These are phyloP conservation scores for Siniperca knerii DNA, from an alignment of 2,113 vertebrate genomes.

Conservation along the genomic window DNA sequence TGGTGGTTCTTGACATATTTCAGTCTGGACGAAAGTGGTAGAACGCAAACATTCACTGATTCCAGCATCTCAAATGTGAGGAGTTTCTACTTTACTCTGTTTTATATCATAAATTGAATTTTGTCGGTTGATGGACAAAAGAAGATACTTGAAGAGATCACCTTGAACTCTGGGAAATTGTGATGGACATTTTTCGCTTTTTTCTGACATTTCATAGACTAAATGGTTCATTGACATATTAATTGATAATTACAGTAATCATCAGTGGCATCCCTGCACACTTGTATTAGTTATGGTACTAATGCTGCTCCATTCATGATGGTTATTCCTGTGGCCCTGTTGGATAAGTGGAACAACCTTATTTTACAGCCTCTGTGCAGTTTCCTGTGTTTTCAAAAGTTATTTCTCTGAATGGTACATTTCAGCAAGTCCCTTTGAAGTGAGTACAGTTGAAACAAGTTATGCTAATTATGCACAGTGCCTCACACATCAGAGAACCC, in stretches of 20 bases:
- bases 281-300: background rate
- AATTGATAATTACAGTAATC: background rate
- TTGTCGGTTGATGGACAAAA: background rate
- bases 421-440: slow-evolving; percentile 71
- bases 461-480: slow-evolving; percentile 61
- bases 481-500: slow-evolving; percentile 59
- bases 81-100: too few species aligned
- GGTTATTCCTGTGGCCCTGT: background rate
- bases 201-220: background rate
- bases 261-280: background rate
- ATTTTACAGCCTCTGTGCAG: background rate
- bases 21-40: too few species aligned
- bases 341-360: background rate
- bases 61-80: too few species aligned
- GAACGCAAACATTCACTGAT: too few species aligned
- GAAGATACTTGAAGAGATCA: background rate
- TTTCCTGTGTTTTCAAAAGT: slow-evolving; percentile 45
- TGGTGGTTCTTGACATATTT: too few species aligned
- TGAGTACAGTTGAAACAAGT: slow-evolving; percentile 64
- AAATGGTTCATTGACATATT: background rate
- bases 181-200: background rate
- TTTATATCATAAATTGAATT: too few species aligned
- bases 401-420: slow-evolving; percentile 52
- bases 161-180: background rate
- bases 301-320: background rate